Conservation (phyloP, 2,888 invertebrate genomes). For the Oxystoma pomonae region DNA sequence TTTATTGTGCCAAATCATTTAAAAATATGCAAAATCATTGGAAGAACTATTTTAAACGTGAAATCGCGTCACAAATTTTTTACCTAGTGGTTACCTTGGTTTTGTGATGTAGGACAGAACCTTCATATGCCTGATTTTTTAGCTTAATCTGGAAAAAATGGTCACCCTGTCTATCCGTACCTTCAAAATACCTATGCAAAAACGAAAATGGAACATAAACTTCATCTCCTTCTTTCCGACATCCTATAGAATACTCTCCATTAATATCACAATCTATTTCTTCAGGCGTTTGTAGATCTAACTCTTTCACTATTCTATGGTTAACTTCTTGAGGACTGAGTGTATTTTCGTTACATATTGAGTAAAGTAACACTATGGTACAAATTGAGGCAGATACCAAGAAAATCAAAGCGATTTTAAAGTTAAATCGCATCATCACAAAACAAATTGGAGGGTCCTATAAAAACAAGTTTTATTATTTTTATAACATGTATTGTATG, state of each 20-base stretch:
- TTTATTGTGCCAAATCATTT: too few relatives aligned
- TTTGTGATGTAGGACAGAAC: too few relatives aligned
- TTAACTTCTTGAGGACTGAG: slow-evolving; percentile 6
- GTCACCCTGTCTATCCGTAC: too few relatives aligned
- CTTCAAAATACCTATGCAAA: slow-evolving; percentile 88
- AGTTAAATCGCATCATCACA: slow-evolving; percentile 74
- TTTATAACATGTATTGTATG: too few relatives aligned
- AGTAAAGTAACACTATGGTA: slow-evolving; percentile 70
- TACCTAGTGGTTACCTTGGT: too few relatives aligned
- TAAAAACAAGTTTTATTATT: too few relatives aligned
- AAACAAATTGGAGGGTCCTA: slow-evolving; percentile 48
- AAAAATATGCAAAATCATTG: too few relatives aligned
- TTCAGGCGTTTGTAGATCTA: slow-evolving; percentile 51
- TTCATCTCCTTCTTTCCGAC: slow-evolving; percentile 58
- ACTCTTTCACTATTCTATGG: slow-evolving; percentile 30
- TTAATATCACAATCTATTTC: slow-evolving; percentile 87
- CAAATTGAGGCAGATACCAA: slow-evolving; percentile 62
- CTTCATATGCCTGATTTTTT: too few relatives aligned
- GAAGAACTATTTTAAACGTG: too few relatives aligned
- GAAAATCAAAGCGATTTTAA: slow-evolving; percentile 67
- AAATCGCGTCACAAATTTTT: too few relatives aligned
- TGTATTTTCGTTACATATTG: slow-evolving; percentile 53
- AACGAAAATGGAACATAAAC: slow-evolving; percentile 91
- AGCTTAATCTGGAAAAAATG: too few relatives aligned
- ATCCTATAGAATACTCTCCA: slow-evolving; percentile 61